A percentile compares a stretch with the other conserved stretches of the same genome.
Conservation (phyloP, 1,140 invertebrate genomes). For the Ceratina japonica region DNA sequence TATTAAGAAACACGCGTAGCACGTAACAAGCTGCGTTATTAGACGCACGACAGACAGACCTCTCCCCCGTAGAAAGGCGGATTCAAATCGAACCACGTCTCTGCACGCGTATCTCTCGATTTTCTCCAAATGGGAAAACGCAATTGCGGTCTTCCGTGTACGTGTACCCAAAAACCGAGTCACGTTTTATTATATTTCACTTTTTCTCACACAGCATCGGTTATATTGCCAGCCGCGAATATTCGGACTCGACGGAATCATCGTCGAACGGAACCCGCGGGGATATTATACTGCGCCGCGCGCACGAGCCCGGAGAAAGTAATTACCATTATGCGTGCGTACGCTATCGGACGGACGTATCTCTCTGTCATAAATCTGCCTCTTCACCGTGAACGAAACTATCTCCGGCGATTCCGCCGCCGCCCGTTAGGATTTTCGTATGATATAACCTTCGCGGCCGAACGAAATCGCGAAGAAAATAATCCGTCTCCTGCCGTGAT, state of each 20-base stretch:
- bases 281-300: no score
- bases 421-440: not conserved
- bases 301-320: slow-evolving; percentile 31
- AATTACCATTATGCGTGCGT: slow-evolving; percentile 29
- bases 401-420: not conserved
- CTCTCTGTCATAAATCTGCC: not conserved
- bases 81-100: not conserved
- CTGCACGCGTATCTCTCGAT: not conserved
- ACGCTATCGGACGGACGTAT: slow-evolving; percentile 21
- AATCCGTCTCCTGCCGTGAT: not conserved
- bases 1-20: slow-evolving; percentile 62
- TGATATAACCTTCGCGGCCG: slow-evolving; percentile 36
- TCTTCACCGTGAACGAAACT: not conserved
- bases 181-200: no score
- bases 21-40: slow-evolving; percentile 39
- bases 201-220: no score
- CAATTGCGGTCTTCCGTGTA: no score
- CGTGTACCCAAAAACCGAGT: no score
- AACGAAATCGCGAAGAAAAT: slow-evolving; percentile 17
- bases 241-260: no score
- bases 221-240: no score
- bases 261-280: no score
- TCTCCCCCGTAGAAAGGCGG: slow-evolving; percentile 15
- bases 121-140: not conserved
- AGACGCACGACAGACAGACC: slow-evolving; percentile 14